These are phyloP conservation scores for Lithobates sylvaticus DNA, from an alignment of 2,797 vertebrate genomes.

Conservation along the genomic window DNA sequence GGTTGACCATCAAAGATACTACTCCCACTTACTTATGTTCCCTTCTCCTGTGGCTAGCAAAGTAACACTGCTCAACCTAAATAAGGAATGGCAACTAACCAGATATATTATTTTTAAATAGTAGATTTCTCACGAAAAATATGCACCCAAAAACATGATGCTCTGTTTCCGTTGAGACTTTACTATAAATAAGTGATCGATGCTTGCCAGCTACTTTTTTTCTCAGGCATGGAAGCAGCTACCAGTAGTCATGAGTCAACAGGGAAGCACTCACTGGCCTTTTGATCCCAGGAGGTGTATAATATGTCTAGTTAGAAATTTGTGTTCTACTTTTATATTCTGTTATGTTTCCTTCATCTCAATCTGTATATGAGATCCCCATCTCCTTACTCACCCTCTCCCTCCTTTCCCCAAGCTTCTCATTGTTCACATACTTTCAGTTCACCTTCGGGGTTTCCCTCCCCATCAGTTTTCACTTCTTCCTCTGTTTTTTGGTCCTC, in stretches of 20 bases:
- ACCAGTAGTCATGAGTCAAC: neutral
- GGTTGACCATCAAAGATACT: no score
- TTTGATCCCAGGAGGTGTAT: neutral
- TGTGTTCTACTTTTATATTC: neutral
- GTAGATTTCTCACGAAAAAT: no score
- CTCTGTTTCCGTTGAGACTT: neutral
- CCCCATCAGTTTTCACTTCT: slow-evolving; percentile 92
- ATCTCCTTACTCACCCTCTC: slow-evolving; percentile 10
- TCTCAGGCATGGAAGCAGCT: neutral
- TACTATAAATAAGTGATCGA: neutral
- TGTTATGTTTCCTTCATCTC: neutral
- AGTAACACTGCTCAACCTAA: no score
- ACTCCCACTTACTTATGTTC: no score
- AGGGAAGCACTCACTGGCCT: neutral
- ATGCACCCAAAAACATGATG: neutral
- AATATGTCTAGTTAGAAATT: neutral
- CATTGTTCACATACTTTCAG: slow-evolving; percentile 82
- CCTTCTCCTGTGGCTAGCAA: no score
- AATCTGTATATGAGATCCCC: neutral
- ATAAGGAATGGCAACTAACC: no score
- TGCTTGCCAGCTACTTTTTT: neutral
- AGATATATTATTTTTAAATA: no score
- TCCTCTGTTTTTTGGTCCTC: slow-evolving; percentile 97
- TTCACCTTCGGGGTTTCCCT: slow-evolving; percentile 88
- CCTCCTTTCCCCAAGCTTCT: neutral